Evolutionary conservation across 2,113 vertebrate species (phyloP).

Genomic region (Gambusia affinis): DNA sequence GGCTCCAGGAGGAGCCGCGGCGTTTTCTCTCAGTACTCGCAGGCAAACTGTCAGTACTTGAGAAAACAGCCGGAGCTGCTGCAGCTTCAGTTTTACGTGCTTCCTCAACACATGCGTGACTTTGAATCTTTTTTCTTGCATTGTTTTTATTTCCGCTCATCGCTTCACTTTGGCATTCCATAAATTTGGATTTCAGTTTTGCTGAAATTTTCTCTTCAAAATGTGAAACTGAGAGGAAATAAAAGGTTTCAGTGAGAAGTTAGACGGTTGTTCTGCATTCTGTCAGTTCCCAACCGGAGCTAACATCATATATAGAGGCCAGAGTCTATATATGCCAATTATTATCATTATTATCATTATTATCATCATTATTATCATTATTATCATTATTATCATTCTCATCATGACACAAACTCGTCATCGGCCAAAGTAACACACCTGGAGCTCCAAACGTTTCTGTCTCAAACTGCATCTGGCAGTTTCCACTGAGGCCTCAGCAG

Average conservation of each 20-base stretch:
- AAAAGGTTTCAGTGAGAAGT: slow-evolving; percentile 66
- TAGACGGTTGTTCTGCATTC: slow-evolving; percentile 49
- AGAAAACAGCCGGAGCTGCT: slow-evolving; percentile 23
- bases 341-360: slow-evolving; percentile 38
- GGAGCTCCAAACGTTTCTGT: slow-evolving; percentile 73
- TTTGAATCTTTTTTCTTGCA: slow-evolving; percentile 39
- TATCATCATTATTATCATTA: too few relatives aligned
- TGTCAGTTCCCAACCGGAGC: slow-evolving; percentile 31
- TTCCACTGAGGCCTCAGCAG: slow-evolving; percentile 70
- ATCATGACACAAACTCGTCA: slow-evolving; percentile 64
- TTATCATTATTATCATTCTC: slow-evolving; percentile 3
- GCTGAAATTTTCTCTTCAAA: neutral
- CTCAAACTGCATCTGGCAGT: slow-evolving; percentile 74
- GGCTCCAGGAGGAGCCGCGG: slow-evolving; percentile 16
- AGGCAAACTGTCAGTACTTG: slow-evolving; percentile 44
- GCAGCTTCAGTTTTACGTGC: slow-evolving; percentile 34
- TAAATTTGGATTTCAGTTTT: slow-evolving; percentile 6
- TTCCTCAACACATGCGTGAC: slow-evolving; percentile 64
- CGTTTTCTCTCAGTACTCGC: slow-evolving; percentile 42
- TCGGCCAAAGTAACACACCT: slow-evolving; percentile 79
- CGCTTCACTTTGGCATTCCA: slow-evolving; percentile 35
- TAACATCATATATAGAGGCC: slow-evolving; percentile 79
- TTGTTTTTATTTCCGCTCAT: slow-evolving; percentile 81
- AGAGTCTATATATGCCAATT: slow-evolving; percentile 79
- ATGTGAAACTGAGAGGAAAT: slow-evolving; percentile 76